Evolutionary conservation across 1,140 invertebrate genomes (phyloP), one percentile per base, ranked within the genome.

Genomic region (Macrobrachium rosenbergii): DNA sequence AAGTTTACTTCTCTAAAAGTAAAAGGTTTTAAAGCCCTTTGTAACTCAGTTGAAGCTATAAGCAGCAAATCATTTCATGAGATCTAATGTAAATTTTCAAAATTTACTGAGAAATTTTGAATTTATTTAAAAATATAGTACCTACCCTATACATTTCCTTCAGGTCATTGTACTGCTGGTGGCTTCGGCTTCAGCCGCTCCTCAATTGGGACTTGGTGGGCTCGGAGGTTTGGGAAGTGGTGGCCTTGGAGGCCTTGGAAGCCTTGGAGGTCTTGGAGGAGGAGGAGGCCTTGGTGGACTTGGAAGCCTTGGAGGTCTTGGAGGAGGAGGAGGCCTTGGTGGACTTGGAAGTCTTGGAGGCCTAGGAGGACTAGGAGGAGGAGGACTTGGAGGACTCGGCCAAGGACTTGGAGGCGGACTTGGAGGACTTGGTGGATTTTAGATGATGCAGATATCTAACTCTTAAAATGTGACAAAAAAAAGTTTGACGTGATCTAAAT

Each of bases 391-490:
- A 67, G 64, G 64, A 17, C 64, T 23, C 0, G 64, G 64, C 64
- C 8, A 10, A 17, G 64, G 19, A 11, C 64, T 67, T 14, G 17
- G 16, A 8, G 64, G 64, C 11, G 64, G 64, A 67, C 64, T 23
- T 67, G 64, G 64, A 67, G 64, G 64, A 67, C 64, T 23, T 67
- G 64, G 64, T 3, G 64, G 64, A 67, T 37, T 37, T 37, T 37
- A 37, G 28, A 37, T 37, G 3, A 37, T 37, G 28, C 28, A 37
- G 28, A 37, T 37, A 37, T 37, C 28, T 37, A 37, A 37, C 28
- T 37, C 28, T 37, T 37, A 37, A 37, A 37, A 37, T 37, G 28
- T 37, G 28, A 37, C 28, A 37, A 37, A 37, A 37, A 3, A n/a
- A n/a, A n/a, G n/a, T n/a, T n/a, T n/a, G n/a, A n/a, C n/a, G n/a